A percentile compares a stretch with the other conserved stretches of the same genome.
phyloP scores from a whole-genome alignment of 23 tunicate genomes.

The Botrylloides violaceus region DNA sequence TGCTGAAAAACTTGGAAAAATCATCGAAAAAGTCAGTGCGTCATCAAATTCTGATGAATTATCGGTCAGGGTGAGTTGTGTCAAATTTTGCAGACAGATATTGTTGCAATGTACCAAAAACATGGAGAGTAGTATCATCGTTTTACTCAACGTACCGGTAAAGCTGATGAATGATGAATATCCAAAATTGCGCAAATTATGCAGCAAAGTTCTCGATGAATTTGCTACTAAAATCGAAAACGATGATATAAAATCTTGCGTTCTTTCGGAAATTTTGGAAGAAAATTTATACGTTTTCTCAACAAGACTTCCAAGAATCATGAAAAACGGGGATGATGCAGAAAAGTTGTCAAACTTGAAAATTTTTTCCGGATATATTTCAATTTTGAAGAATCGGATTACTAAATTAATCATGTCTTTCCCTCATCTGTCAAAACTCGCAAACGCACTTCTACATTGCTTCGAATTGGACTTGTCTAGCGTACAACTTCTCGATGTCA shows the following conservation, averaged over 20 bases:
- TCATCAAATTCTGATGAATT: slow-evolving; percentile 28
- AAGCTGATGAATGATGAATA: slow-evolving; percentile 46
- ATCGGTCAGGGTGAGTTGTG: slow-evolving; percentile 10
- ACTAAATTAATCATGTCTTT: slow-evolving; percentile 20
- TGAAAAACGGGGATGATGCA: slow-evolving; percentile 27
- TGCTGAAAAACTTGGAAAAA: slow-evolving; percentile 24
- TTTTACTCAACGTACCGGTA: slow-evolving; percentile 38
- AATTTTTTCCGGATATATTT: slow-evolving; percentile 39
- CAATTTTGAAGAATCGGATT: slow-evolving; percentile 26
- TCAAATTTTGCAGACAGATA: slow-evolving; percentile 25
- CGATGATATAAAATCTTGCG: not conserved
- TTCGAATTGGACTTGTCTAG: slow-evolving; percentile 44
- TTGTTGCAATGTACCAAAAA: slow-evolving; percentile 12
- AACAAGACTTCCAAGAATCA: slow-evolving; percentile 21
- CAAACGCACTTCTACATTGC: slow-evolving; percentile 36
- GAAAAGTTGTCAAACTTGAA: slow-evolving; percentile 34
- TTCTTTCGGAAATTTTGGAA: slow-evolving; percentile 19
- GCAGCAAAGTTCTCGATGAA: slow-evolving; percentile 11
- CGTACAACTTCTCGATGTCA: slow-evolving; percentile 21
- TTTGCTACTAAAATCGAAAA: slow-evolving; percentile 7
- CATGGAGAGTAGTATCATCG: slow-evolving; percentile 11
- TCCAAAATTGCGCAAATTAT: slow-evolving; percentile 1
- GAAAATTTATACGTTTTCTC: slow-evolving; percentile 33
- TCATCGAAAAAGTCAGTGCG: slow-evolving; percentile 18
- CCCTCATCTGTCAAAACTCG: slow-evolving; percentile 27